Evolutionary conservation across 2,888 invertebrate species (phyloP), one percentile per base, ranked within the genome.

Genomic region (Stenichneumon culpator): DNA sequence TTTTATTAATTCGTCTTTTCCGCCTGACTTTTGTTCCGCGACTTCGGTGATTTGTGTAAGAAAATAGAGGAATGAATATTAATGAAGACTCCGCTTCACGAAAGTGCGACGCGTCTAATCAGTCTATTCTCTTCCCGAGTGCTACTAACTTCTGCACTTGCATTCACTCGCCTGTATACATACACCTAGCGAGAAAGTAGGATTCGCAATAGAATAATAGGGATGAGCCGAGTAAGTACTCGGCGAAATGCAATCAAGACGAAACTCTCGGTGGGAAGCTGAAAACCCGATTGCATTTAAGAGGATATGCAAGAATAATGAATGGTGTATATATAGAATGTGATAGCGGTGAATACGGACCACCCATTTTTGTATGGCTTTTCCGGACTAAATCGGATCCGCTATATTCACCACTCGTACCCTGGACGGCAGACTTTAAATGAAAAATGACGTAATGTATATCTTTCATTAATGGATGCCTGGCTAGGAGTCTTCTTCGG

Each of bases 181-280:
- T 22, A 47, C 16, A 47, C 44, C 54, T 0, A 22, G 22, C 54
- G 54, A 32, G 63, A 50, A 65, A 65, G 63, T 50, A 65, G 63
- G 19, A 63, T 75, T 63, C 32, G 50, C 47, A 22, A 75, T 47
- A 25, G 32, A 11, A 63, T 57, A 57, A 57, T 73, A 57, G 57
- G 74, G 28, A 63, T 65, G 54, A 54, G 54, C 32, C n/a, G 73
- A 73, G 73, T 50, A 75, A 75, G 65, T 75, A 60, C 63, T 47
- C 44, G 47, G n/a, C 60, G 60, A 75, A 63, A 75, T 75, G 74
- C 47, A 65, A 75, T 75, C 63, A 32, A 32, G 50, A 11, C 14
- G 47, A n/a, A 50, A n/a, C 22, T 60, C 57, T 2, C 47, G 14
- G 47, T 16, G 25, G 25, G 50, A 11, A 75, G 60, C 28, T n/a